Evolutionary conservation across 1,140 invertebrate genomes (phyloP), one percentile per base, ranked within the genome.

Genomic region (Conus betulinus): DNA sequence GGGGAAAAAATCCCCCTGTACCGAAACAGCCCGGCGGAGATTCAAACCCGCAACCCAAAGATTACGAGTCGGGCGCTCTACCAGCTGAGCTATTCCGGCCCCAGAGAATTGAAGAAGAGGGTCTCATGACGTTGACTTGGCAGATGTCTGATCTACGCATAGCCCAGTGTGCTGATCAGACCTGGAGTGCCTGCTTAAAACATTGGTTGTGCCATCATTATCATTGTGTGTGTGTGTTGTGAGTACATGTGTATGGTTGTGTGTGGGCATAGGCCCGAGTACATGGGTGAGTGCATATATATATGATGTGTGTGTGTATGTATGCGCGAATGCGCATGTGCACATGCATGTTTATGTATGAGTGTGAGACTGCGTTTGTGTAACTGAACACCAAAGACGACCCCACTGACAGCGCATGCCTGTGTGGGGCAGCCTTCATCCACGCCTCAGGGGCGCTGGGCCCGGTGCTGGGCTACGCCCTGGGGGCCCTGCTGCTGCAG

Each of bases 381-480:
- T 63, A 20, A 63, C 11, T 63, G 60, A 63, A n/a, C 6, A 6
- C 7, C 23, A 71, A n/a, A 20, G 67, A 71, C 3, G 20, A 71
- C 11, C 15, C 20, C 67, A 71, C 17, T 71, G 67, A 23, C 15
- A 17, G 67, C 10, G 67, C 57, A 60, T 60, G 57, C 7, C 13
- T 74, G 23, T 78, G 25, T 88, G 92, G 92, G 93, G n/a, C 91
- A 96, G 96, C 96, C 83, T 96, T 96, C 90, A 96, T 96, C 90
- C 96, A 96, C 93, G 96, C 96, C 84, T 96, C 96, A 91, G 95
- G 96, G n/a, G 96, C 96, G 15, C 94, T 96, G 88, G 96, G 96
- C n/a, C 95, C 96, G 27, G 96, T 96, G 8, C 92, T 96, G 55
- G 96, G 96, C 8, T 96, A 96, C 89, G 95, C 96, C 6, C 92